Base-by-base conservation (phyloP, 2,888 invertebrate species). In the Calephelis perditalis region DNA sequence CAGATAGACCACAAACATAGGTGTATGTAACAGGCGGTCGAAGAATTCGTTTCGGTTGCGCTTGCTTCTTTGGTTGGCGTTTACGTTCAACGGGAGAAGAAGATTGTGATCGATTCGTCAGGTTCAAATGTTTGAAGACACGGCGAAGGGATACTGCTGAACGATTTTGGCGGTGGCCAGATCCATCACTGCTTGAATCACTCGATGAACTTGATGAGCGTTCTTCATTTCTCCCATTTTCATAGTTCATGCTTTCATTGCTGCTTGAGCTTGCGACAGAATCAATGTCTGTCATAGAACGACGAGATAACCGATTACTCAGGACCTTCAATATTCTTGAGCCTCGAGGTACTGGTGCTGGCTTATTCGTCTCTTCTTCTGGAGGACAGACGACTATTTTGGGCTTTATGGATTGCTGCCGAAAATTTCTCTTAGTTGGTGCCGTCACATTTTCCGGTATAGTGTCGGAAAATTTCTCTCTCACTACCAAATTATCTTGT, bases 1-100 rank as follows among this genome's bases (percentile, higher is more conserved):
- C 96, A 8, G 96, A 96, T 67, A 96, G 91, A 56, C 96, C 96
- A 67, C 94, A 94, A 2, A 95, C 94, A 79, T 96, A 96, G 7
- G 95, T 95, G 79, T 96, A 96, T 0, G 94, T 92, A 10, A 96
- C 94, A 1, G 96, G 96, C 58, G 95, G 92, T 47, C 96, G 91
- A 9, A 96, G 89, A 65, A 96, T 96, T 70, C 94, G 92, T 76
- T 95, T 95, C 1, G 95, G 95, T 62, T 93, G 92, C 46, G 87
- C 82, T 73, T 93, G 94, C 70, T 93, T 93, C 74, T 92, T 92
- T 11, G 86, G 82, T 62, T 78, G 82, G 9, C 89, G 78, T 47
- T 83, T 75, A 7, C 86, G 79, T 63, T 89, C 86, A 10, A 81
- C 82, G 40, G 92, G 92, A 62, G 92, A 92, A 78, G 92, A 92